These are phyloP conservation scores for Peromyscus polionotus DNA, from an alignment of 2,113 vertebrate species.

Conservation along the genomic window DNA sequence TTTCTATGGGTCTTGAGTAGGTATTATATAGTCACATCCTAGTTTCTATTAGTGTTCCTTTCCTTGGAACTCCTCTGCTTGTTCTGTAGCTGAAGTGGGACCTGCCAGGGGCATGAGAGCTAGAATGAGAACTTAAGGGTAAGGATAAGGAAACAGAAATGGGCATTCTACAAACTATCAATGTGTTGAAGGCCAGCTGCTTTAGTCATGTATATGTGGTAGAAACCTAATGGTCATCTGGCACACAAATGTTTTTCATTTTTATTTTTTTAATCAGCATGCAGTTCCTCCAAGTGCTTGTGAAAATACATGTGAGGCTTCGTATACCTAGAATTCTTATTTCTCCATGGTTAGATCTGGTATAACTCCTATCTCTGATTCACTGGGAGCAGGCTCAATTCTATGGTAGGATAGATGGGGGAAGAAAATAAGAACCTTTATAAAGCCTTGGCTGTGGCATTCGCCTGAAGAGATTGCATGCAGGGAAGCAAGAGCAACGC, in stretches of 20 bases:
- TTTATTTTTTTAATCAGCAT: constrained; percentile 23
- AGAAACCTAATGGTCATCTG: constrained; percentile 23
- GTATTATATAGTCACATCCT: background rate
- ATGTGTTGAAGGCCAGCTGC: constrained; percentile 10
- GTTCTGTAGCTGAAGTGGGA: constrained; percentile 27
- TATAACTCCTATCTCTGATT: background rate
- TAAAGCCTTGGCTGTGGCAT: constrained; percentile 26
- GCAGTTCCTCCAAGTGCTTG: background rate
- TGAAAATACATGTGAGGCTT: constrained; percentile 25
- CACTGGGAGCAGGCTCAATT: background rate
- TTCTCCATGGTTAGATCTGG: constrained; percentile 15
- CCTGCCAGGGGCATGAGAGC: background rate
- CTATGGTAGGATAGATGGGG: background rate
- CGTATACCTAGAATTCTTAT: constrained; percentile 24
- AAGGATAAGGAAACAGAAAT: background rate
- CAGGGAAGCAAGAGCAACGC: constrained; percentile 33
- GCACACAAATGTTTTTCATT: background rate
- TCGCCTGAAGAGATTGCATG: constrained; percentile 56
- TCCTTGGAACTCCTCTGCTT: constrained; percentile 37
- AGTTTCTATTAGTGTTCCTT: constrained; percentile 64
- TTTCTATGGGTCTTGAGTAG: constrained; percentile 39
- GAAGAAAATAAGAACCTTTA: constrained; percentile 45
- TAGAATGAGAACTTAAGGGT: constrained; percentile 24
- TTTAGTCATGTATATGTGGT: background rate
- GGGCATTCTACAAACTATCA: constrained; percentile 42